Percentiles rank a stretch among this genome's conserved stretches.
Conservation (phyloP, 2,888 invertebrate genomes). For the Erebia palarica region DNA sequence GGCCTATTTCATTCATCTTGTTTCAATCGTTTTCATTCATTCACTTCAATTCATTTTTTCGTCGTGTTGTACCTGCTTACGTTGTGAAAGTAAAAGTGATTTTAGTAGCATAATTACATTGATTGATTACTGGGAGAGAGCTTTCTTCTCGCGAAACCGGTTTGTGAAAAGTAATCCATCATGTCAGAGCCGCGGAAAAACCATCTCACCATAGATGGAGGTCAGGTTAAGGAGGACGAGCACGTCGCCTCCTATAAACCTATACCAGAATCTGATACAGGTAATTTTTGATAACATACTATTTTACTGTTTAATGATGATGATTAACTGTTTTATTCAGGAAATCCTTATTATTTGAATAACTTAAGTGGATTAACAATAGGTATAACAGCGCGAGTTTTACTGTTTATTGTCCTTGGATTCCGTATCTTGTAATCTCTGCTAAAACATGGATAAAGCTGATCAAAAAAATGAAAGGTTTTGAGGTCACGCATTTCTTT, state of each 20-base stretch:
- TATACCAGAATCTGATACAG: constrained; percentile 82
- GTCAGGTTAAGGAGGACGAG: constrained; percentile 77
- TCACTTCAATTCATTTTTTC: constrained; percentile 16
- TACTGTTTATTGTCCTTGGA: neutral
- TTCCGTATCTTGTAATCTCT: too few species aligned
- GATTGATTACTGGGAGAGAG: constrained; percentile 29
- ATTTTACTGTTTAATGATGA: too few species aligned
- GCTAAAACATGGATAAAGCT: neutral
- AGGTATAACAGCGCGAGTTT: neutral
- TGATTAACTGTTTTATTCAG: neutral
- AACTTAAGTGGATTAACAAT: neutral
- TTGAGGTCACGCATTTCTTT: constrained; percentile 16
- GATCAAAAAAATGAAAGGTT: neutral
- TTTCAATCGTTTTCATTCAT: constrained; percentile 10
- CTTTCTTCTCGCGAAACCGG: constrained; percentile 31
- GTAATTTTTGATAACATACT: constrained; percentile 52
- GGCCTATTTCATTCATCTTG: constrained; percentile 5
- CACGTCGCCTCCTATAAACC: constrained; percentile 79
- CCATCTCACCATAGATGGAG: constrained; percentile 73
- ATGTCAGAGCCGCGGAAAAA: constrained; percentile 75
- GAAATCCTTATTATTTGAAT: constrained; percentile 29
- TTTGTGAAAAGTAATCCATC: constrained; percentile 44
- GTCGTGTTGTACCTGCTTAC: constrained; percentile 1
- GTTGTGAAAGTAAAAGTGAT: constrained; percentile 27
- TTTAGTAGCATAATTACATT: constrained; percentile 16